Evolutionary conservation across 2,888 invertebrate genomes (phyloP), one percentile per base, ranked within the genome.

Genomic region (Torymus tubicola): DNA sequence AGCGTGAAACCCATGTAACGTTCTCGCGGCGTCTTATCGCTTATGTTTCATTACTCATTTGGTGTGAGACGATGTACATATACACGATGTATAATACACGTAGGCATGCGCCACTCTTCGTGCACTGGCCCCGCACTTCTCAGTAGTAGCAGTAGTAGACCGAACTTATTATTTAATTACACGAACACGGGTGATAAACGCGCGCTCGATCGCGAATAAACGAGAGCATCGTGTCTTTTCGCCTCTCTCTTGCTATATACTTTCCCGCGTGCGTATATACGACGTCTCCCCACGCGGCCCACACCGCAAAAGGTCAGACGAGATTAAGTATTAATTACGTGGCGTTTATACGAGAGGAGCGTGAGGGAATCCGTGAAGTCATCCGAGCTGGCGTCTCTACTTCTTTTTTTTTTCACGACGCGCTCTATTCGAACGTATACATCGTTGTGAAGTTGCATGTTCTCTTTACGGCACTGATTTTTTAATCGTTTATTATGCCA

Each of bases 91-190:
- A 21, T 21, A 21, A 21, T 21, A 21, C 21, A 21, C 21, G 21
- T 21, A 21, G 21, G 21, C 21, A 21, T 21, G 21, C 21, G 21
- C 21, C 1, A 2, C 21, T 2, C 21, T 21, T 21, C 2, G 21
- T 21, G 2, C 21, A 21, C 21, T 21, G 21, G 21, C 21, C 21
- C 21, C 21, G 21, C 21, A 21, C 21, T 21, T 21, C 1, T 21
- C 21, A 21, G 21, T 21, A 21, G 21, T 21, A 21, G 21, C 2
- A 21, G 84, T 14, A 85, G 84, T 86, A 85, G 85, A 83, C 82
- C 83, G 83, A 83, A 82, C 84, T 88, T 86, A 88, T 88, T 88
- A 88, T 88, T 88, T 88, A 89, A 89, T 89, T 89, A 88, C 87
- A 86, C 83, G 83, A 21, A 21, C 82, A n/a, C n/a, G n/a, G 84